A percentile compares a stretch with the other conserved stretches of the same genome.
Evolutionary conservation across 2,797 vertebrate species (phyloP).

Genomic region (Syncerus caffer): DNA sequence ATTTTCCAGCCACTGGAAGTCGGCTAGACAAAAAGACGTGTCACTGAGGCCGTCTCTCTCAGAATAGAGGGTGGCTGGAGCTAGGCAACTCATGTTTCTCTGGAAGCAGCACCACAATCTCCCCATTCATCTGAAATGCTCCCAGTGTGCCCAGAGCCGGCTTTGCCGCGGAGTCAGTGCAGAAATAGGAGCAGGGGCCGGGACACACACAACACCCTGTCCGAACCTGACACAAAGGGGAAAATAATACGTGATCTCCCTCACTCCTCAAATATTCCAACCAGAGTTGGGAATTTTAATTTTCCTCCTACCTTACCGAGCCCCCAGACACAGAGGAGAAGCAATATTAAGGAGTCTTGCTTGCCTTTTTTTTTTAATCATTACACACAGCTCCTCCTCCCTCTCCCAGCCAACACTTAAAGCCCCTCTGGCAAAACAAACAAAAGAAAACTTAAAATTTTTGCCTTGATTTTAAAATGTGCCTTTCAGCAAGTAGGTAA

Average conservation of each 20-base stretch:
- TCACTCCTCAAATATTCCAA: not conserved
- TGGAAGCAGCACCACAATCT: not conserved
- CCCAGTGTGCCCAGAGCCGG: not conserved
- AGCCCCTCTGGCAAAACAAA: not conserved
- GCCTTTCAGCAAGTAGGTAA: constrained; percentile 58
- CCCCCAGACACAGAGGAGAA: not conserved
- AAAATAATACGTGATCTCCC: not conserved
- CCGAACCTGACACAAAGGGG: not conserved
- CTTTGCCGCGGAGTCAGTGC: not conserved
- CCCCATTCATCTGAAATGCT: not conserved
- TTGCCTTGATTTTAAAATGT: constrained; percentile 37
- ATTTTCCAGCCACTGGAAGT: constrained; percentile 50
- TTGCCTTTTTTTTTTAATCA: not conserved
- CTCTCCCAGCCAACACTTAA: constrained; percentile 35
- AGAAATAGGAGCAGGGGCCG: not conserved
- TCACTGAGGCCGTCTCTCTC: constrained; percentile 29
- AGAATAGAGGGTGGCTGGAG: not conserved
- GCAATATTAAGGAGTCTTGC: not conserved
- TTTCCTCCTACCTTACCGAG: not conserved
- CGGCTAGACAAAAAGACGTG: not conserved
- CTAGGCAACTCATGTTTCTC: not conserved
- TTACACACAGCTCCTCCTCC: not conserved
- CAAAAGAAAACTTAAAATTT: constrained; percentile 43
- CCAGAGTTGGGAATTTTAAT: not conserved
- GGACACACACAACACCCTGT: not conserved